phyloP scores from a whole-genome alignment of 2,888 invertebrate species.

The Synanthedon formicaeformis region DNA sequence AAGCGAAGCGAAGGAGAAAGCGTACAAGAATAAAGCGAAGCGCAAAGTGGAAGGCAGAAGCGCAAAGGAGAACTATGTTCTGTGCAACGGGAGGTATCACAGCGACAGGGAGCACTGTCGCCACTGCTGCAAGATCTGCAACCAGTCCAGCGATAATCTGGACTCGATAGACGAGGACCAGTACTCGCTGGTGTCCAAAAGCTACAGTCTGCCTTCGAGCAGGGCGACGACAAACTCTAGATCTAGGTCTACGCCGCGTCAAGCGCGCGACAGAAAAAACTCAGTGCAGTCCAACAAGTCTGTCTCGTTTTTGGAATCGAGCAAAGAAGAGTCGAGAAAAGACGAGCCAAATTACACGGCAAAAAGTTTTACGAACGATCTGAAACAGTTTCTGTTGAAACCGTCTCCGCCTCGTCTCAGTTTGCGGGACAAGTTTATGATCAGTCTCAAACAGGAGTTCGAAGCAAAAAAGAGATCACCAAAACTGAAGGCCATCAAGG shows the following conservation, averaged over 20 bases:
- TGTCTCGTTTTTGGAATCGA: constrained; percentile 60
- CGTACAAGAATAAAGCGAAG: constrained; percentile 14
- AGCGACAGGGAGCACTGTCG: constrained; percentile 50
- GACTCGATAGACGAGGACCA: constrained; percentile 51
- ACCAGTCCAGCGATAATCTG: constrained; percentile 48
- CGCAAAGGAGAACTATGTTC: constrained; percentile 34
- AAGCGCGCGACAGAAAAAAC: constrained; percentile 39
- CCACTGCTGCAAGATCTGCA: constrained; percentile 49
- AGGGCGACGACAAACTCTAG: constrained; percentile 18
- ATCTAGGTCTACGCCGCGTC: constrained; percentile 25
- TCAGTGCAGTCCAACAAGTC: constrained; percentile 64
- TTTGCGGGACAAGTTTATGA: constrained; percentile 58
- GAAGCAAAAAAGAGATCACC: constrained; percentile 59
- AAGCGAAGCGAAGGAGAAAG: constrained; percentile 11
- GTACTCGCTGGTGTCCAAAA: constrained; percentile 46
- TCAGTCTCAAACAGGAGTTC: constrained; percentile 59
- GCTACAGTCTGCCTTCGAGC: constrained; percentile 38
- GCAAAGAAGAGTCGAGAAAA: constrained; percentile 46
- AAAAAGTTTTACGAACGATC: constrained; percentile 63
- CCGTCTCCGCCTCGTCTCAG: constrained; percentile 56
- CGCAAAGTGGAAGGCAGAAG: constrained; percentile 13
- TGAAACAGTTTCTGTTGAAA: constrained; percentile 58
- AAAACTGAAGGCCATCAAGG: constrained; percentile 60
- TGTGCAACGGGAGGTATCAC: constrained; percentile 51
- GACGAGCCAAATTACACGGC: constrained; percentile 65